Percentiles rank a stretch among this genome's conserved stretches.
Conservation (phyloP, 2,113 vertebrate species). For the Glaucomys volans region DNA sequence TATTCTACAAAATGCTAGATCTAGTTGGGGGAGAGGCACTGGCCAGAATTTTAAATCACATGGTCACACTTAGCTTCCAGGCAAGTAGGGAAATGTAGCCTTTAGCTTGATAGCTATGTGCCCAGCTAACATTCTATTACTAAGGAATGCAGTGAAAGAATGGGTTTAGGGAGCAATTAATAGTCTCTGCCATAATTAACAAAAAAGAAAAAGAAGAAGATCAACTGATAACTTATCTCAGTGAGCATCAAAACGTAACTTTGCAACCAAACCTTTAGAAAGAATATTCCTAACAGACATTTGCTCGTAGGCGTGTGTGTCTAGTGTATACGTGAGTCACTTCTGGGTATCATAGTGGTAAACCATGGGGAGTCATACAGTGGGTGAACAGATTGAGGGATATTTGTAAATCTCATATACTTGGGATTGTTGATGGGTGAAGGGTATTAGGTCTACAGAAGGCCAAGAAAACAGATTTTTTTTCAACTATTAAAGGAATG, state of each 20-base stretch:
- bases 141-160: background rate
- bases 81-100: background rate
- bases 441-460: background rate
- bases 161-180: background rate
- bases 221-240: background rate
- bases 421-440: background rate
- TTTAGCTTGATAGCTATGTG: background rate
- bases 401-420: background rate
- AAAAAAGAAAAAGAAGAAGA: background rate
- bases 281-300: background rate
- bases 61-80: background rate
- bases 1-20: background rate
- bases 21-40: background rate
- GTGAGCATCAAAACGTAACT: background rate
- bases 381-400: background rate
- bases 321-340: background rate
- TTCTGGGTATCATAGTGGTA: background rate
- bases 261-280: background rate
- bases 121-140: background rate
- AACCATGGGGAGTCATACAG: background rate
- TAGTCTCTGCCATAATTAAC: background rate
- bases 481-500: background rate
- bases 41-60: background rate
- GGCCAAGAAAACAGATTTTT: background rate
- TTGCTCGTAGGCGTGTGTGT: background rate